Evolutionary conservation across 1,140 invertebrate genomes (phyloP).

Genomic region (Drosophila rhopaloa): DNA sequence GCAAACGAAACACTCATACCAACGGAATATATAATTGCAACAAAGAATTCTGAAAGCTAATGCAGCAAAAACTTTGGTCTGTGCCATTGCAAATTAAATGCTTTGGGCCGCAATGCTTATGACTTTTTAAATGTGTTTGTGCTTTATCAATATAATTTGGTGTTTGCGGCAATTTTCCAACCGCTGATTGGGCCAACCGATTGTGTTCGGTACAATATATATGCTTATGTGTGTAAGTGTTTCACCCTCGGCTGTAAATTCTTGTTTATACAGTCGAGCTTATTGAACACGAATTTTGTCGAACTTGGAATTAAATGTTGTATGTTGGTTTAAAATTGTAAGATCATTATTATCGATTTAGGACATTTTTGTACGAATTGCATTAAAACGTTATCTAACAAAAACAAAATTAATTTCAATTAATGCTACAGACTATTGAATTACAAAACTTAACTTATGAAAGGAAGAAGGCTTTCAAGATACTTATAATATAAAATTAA

Average conservation of each 20-base stretch:
- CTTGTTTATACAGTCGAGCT: constrained; percentile 50
- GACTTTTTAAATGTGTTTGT: constrained; percentile 74
- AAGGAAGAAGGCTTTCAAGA: too few species aligned
- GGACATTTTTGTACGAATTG: too few species aligned
- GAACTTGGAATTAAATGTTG: too few species aligned
- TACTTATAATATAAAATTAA: too few species aligned
- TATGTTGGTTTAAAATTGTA: too few species aligned
- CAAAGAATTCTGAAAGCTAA: constrained; percentile 45
- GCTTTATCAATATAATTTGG: constrained; percentile 77
- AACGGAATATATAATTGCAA: constrained; percentile 32
- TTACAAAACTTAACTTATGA: too few species aligned
- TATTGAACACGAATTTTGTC: neutral
- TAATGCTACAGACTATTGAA: too few species aligned
- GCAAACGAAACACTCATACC: constrained; percentile 9
- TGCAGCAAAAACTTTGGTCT: constrained; percentile 11
- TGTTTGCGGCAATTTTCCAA: constrained; percentile 70
- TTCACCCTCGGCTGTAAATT: constrained; percentile 70
- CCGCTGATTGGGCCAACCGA: constrained; percentile 61
- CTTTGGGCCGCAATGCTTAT: constrained; percentile 55
- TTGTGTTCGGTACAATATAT: constrained; percentile 52
- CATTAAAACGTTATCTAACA: too few species aligned
- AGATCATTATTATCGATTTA: neutral
- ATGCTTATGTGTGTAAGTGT: constrained; percentile 29
- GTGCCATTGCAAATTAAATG: constrained; percentile 53
- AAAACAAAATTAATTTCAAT: too few species aligned